Percentiles rank a stretch among this genome's conserved stretches.
These are phyloP conservation scores for Actinia equina DNA, from an alignment of 64 coral and sea anemone genomes.

Conservation along the genomic window DNA sequence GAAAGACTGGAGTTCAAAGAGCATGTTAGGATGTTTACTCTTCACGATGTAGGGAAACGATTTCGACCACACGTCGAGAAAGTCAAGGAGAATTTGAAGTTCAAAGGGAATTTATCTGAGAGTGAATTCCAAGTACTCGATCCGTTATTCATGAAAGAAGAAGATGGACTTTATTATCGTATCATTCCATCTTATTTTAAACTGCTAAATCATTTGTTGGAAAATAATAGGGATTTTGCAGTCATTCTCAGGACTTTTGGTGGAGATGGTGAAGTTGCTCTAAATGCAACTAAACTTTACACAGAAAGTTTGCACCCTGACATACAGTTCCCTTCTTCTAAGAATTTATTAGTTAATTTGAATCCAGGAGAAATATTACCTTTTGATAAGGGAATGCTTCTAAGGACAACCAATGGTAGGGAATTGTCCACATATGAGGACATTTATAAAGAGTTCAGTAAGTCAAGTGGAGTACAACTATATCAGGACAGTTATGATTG, in stretches of 20 bases:
- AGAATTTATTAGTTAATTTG: slow-evolving; percentile 23
- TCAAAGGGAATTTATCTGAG: slow-evolving; percentile 11
- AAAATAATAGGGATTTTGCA: slow-evolving; percentile 57
- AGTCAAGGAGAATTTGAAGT: slow-evolving; percentile 58
- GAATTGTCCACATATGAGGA: slow-evolving; percentile 27
- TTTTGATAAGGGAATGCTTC: not conserved
- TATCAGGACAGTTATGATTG: slow-evolving; percentile 65
- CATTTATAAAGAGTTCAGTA: slow-evolving; percentile 56
- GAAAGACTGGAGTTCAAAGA: slow-evolving; percentile 58
- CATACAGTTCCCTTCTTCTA: slow-evolving; percentile 7
- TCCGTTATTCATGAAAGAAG: slow-evolving; percentile 15
- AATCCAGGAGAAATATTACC: slow-evolving; percentile 11
- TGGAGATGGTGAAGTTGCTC: slow-evolving; percentile 52
- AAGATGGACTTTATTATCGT: slow-evolving; percentile 33
- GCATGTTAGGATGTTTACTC: slow-evolving; percentile 54
- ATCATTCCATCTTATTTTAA: slow-evolving; percentile 72
- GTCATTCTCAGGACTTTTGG: slow-evolving; percentile 89
- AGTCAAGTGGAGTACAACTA: slow-evolving; percentile 57
- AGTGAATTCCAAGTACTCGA: slow-evolving; percentile 12
- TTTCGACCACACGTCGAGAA: slow-evolving; percentile 48
- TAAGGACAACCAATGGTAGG: slow-evolving; percentile 12
- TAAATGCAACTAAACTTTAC: slow-evolving; percentile 59
- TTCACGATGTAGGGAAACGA: slow-evolving; percentile 35
- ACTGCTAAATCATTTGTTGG: slow-evolving; percentile 46
- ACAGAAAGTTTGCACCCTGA: slow-evolving; percentile 17